Evolutionary conservation across 2,888 invertebrate species (phyloP), one percentile per base, ranked within the genome.

Genomic region (Drosophila subquinaria): DNA sequence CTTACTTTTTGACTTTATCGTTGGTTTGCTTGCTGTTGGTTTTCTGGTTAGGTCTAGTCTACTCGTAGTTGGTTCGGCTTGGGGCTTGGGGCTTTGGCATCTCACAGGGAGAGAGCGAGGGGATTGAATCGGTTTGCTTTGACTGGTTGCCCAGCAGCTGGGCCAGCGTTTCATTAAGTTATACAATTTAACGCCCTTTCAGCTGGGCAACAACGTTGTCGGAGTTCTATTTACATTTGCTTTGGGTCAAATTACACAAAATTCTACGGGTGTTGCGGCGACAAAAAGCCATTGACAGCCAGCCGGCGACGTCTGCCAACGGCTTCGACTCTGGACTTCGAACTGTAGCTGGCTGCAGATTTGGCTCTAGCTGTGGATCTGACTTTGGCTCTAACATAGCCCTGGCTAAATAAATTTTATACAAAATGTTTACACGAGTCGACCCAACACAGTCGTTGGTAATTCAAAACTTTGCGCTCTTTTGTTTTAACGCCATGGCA

Each of bases 241-340:
- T 91, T 91, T 91, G 90, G 91, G 91, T 91, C 91, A 91, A 91
- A 91, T 91, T 91, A 91, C 91, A 91, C 90, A 87, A 83, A 88
- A 84, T 84, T 88, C 88, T 89, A 89, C 86, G 86, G 88, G 89
- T 87, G 86, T 89, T 87, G 86, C 68, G 87, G 87, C 80, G 80
- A 82, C 87, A 87, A 80, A 73, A 82, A 86, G 81, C 88, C 88
- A 86, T 86, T 82, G 84, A 74, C 87, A 76, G 81, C 79, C 81
- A 78, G 81, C 74, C 76, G 73, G 69, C 72, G 67, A 48, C 64
- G 69, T 70, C 79, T 71, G 75, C 35, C 55, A 48, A 8, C 38
- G 42, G 30, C 36, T 67, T 15, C 43, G 13, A 42, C 30, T 45
- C 40, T 40, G 40, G 8, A 40, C 15, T 8, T 43, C 35, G 11